A percentile compares a stretch with the other conserved stretches of the same genome.
These are phyloP conservation scores for Eupleurogrammus muticus DNA, from an alignment of 2,797 vertebrate species.

Conservation along the genomic window DNA sequence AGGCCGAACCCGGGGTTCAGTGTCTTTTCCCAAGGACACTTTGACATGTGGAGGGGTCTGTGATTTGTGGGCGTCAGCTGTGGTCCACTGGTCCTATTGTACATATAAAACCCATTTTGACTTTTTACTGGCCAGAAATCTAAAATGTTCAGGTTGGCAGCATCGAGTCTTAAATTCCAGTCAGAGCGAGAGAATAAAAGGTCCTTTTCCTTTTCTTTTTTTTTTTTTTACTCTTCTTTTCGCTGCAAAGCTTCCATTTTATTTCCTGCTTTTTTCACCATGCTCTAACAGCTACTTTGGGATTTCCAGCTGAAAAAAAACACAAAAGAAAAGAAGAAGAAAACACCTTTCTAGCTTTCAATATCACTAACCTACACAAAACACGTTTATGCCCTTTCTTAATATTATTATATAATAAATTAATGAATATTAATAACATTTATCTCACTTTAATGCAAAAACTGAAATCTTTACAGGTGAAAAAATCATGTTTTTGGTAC, in stretches of 20 bases:
- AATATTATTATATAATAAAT: too few species aligned
- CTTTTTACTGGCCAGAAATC: not conserved
- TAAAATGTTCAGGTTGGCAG: not conserved
- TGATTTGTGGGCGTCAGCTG: too few species aligned
- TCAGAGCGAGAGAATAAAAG: not conserved
- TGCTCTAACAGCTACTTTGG: slow-evolving; percentile 90
- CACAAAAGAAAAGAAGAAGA: slow-evolving; percentile 54
- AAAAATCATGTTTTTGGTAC: too few species aligned
- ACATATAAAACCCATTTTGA: not conserved
- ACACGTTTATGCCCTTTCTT: too few species aligned
- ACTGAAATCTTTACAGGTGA: too few species aligned
- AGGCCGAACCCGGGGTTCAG: too few species aligned
- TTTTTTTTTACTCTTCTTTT: not conserved
- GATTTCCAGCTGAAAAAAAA: slow-evolving; percentile 85
- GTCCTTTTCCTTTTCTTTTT: not conserved
- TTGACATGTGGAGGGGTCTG: too few species aligned
- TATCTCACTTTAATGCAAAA: too few species aligned
- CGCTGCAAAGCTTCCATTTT: slow-evolving; percentile 10
- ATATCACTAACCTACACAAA: not conserved
- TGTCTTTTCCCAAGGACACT: too few species aligned
- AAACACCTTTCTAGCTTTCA: slow-evolving; percentile 29
- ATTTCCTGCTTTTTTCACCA: slow-evolving; percentile 72
- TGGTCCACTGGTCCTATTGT: too few species aligned
- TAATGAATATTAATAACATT: too few species aligned
- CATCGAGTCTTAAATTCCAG: not conserved